Conservation (phyloP, 2,797 vertebrate species). For the Sebastes iracundus region DNA sequence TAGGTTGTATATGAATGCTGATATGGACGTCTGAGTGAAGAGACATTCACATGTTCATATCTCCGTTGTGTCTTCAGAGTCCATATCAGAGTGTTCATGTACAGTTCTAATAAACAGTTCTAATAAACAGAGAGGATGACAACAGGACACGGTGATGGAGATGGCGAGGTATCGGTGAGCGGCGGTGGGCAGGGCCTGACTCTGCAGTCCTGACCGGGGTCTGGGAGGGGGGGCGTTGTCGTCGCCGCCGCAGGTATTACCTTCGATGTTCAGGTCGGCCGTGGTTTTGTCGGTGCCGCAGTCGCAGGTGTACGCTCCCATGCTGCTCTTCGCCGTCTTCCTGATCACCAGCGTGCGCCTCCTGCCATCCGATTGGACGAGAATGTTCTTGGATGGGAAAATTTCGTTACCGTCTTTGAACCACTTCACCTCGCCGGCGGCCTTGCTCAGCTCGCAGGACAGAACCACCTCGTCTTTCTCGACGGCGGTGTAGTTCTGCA, state of each 20-base stretch:
- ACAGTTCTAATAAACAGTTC: background rate
- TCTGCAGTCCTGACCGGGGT: background rate
- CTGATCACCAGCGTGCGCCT: constrained; percentile 90
- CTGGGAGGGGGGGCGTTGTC: background rate
- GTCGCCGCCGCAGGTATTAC: constrained; percentile 58
- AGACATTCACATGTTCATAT: constrained; percentile 10
- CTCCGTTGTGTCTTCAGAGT: background rate
- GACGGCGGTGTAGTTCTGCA: constrained; percentile 94
- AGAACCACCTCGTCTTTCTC: constrained; percentile 94
- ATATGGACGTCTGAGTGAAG: background rate
- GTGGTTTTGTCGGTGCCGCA: constrained; percentile 94
- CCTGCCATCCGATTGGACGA: constrained; percentile 87
- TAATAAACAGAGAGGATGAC: background rate
- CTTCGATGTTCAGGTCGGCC: constrained; percentile 93
- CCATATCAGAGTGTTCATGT: background rate
- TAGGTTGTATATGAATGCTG: constrained; percentile 2
- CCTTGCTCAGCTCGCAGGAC: constrained; percentile 95
- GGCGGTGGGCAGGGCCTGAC: background rate
- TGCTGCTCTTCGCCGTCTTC: constrained; percentile 88
- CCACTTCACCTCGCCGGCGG: constrained; percentile 91
- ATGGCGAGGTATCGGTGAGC: background rate
- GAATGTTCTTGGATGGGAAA: constrained; percentile 89
- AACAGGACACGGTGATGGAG: constrained; percentile 5
- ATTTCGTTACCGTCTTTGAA: constrained; percentile 93
- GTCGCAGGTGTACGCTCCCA: constrained; percentile 91